Conservation (phyloP, 1,140 invertebrate species). For the Pseudomyrmex concolor region DNA sequence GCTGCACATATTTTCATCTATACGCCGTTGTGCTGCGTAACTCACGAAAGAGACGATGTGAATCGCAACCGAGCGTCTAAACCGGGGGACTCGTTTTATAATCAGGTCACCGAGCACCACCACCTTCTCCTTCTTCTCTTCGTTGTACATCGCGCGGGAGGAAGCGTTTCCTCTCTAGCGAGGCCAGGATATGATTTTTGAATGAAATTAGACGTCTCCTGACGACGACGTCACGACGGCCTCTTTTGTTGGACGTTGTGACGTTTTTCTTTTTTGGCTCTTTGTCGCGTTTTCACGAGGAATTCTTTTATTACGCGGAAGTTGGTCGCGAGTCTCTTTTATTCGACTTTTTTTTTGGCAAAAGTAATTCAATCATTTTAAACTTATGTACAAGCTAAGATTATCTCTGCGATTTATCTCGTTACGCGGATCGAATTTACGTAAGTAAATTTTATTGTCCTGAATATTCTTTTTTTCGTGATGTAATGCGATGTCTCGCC, state of each 20-base stretch:
- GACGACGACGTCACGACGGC: not conserved
- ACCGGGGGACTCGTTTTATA: slow-evolving; percentile 15
- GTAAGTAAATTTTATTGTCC: not conserved
- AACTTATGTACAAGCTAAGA: too few relatives aligned
- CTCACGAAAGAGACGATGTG: slow-evolving; percentile 5
- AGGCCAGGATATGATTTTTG: not conserved
- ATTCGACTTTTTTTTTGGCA: not conserved
- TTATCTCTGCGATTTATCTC: too few relatives aligned
- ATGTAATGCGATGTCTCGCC: not conserved
- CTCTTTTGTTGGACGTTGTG: not conserved
- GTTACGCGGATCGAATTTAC: not conserved
- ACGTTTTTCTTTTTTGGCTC: not conserved
- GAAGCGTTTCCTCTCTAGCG: not conserved
- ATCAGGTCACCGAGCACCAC: slow-evolving; percentile 15
- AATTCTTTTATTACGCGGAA: not conserved
- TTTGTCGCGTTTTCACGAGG: not conserved
- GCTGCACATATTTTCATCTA: not conserved
- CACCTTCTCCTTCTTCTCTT: not conserved
- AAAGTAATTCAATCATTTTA: not conserved
- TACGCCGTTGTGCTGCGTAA: slow-evolving; percentile 8
- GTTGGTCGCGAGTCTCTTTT: not conserved
- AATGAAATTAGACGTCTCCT: slow-evolving; percentile 4
- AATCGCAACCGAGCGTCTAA: slow-evolving; percentile 38
- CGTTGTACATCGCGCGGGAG: not conserved
- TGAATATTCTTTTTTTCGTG: not conserved